Percentiles rank a stretch among this genome's conserved stretches.
phyloP scores from a whole-genome alignment of 30 jellyfish, hydroid and myxozoan species.

The Turritopsis dohrnii region DNA sequence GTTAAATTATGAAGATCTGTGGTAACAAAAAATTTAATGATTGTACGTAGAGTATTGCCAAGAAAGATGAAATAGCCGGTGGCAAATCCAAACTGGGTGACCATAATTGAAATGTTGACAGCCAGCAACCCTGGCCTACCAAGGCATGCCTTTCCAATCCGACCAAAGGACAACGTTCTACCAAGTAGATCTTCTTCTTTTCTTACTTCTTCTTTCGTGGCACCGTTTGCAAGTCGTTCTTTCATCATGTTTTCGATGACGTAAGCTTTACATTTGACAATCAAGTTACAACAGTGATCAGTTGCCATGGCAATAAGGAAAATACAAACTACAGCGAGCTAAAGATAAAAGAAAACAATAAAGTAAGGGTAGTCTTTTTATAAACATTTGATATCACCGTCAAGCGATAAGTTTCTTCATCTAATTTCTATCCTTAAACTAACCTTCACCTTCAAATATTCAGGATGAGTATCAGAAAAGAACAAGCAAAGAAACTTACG shows the following conservation, averaged over 20 bases:
- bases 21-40: constrained; percentile 26
- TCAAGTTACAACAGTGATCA: constrained; percentile 87
- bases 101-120: constrained; percentile 70
- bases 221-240: constrained; percentile 51
- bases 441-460: too few species aligned
- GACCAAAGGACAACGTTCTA: constrained; percentile 73
- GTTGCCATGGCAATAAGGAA: constrained; percentile 76
- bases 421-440: too few species aligned
- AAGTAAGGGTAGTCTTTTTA: too few species aligned
- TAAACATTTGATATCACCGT: too few species aligned
- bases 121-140: constrained; percentile 79
- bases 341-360: neutral
- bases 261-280: constrained; percentile 72
- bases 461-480: too few species aligned
- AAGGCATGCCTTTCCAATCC: constrained; percentile 72
- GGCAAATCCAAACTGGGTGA: constrained; percentile 90
- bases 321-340: constrained; percentile 84
- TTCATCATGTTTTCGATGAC: constrained; percentile 42
- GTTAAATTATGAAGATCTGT: neutral
- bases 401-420: too few species aligned
- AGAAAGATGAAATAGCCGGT: constrained; percentile 81
- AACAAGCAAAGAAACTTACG: too few species aligned
- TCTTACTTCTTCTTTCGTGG: constrained; percentile 25
- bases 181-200: constrained; percentile 54
- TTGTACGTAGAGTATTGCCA: constrained; percentile 85